Conservation (phyloP, 2,113 vertebrate species). For the Muntiacus muntjak region DNA sequence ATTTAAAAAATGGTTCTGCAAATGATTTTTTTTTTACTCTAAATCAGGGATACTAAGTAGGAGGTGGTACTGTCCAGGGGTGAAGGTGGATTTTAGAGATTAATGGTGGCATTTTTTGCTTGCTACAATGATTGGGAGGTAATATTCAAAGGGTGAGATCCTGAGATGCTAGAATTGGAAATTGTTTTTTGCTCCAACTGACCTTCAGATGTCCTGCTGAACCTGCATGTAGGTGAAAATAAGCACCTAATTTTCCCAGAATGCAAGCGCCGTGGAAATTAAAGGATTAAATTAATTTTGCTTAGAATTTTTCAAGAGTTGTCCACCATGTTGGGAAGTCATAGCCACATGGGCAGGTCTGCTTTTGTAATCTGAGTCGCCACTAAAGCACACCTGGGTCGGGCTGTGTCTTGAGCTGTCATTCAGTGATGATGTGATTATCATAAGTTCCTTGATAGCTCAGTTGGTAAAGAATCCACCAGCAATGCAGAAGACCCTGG, state of each 20-base stretch:
- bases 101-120: not conserved
- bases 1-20: conserved; percentile 14
- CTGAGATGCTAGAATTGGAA: not conserved
- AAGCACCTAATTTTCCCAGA: not conserved
- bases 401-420: not conserved
- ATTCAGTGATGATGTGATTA: not conserved
- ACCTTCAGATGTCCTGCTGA: not conserved
- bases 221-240: not conserved
- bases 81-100: not conserved
- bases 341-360: not conserved
- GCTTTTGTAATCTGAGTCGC: not conserved
- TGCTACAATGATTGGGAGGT: not conserved
- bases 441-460: not conserved
- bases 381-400: not conserved
- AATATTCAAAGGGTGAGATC: not conserved
- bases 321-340: not conserved
- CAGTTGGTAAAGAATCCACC: not conserved
- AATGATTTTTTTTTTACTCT: not conserved
- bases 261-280: not conserved
- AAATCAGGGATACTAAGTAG: not conserved
- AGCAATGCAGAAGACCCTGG: not conserved
- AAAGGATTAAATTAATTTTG: conserved; percentile 8
- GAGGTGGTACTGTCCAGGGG: not conserved
- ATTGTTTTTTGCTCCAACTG: not conserved
- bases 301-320: not conserved